Evolutionary conservation across 2,888 invertebrate genomes (phyloP).

Genomic region (Mystacides longicornis): DNA sequence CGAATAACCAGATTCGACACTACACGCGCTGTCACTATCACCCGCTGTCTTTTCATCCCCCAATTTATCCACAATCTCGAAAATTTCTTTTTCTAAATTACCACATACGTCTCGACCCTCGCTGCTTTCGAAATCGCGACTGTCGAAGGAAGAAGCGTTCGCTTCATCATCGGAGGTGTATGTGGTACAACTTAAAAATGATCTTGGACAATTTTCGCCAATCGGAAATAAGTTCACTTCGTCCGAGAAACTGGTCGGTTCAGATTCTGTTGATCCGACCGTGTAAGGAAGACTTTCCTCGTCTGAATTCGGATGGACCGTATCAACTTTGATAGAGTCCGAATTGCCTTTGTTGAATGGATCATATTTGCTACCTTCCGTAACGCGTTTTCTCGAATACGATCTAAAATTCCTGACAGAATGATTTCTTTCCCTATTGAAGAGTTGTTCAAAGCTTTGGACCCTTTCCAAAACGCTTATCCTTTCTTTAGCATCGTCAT

Average conservation of each 20-base stretch:
- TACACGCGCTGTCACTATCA: conserved; percentile 73
- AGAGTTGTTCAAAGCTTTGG: conserved; percentile 29
- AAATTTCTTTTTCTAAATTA: background rate
- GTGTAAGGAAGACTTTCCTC: conserved; percentile 22
- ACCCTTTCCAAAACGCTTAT: conserved; percentile 30
- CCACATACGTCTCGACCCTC: conserved; percentile 27
- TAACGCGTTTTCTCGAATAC: conserved; percentile 24
- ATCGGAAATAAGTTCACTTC: conserved; percentile 46
- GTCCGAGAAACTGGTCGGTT: conserved; percentile 25
- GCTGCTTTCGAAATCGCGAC: conserved; percentile 34
- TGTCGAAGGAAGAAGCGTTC: conserved; percentile 36
- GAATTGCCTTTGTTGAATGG: conserved; percentile 29
- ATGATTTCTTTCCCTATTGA: conserved; percentile 17
- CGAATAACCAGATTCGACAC: conserved; percentile 88
- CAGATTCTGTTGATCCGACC: conserved; percentile 16
- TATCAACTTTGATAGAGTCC: conserved; percentile 24
- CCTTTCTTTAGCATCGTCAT: conserved; percentile 39
- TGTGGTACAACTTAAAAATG: conserved; percentile 41
- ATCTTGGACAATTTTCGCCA: conserved; percentile 38
- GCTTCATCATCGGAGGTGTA: conserved; percentile 38
- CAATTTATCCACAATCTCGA: conserved; percentile 36
- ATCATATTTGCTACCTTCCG: conserved; percentile 24
- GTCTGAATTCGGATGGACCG: conserved; percentile 15
- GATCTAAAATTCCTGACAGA: conserved; percentile 19
- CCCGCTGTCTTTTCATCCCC: conserved; percentile 44